Evolutionary conservation across 2,888 invertebrate genomes (phyloP).

Genomic region (Seira musarum): DNA sequence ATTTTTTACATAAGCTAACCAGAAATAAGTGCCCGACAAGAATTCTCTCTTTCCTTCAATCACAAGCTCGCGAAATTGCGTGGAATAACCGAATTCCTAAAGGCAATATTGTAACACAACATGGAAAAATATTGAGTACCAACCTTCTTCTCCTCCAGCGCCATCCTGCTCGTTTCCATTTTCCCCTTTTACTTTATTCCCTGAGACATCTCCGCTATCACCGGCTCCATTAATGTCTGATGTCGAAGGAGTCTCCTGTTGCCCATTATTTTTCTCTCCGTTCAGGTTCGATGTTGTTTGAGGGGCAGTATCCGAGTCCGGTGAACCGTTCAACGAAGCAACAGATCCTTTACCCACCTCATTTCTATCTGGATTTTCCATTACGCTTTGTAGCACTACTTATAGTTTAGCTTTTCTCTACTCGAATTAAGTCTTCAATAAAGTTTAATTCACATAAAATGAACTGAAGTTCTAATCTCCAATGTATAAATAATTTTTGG

Average conservation of each 20-base stretch:
- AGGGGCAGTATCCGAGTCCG: slow-evolving; percentile 7
- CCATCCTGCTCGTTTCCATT: slow-evolving; percentile 15
- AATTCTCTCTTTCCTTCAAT: no score
- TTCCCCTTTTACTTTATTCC: slow-evolving; percentile 20
- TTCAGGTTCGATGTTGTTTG: slow-evolving; percentile 16
- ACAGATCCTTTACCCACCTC: slow-evolving; percentile 43
- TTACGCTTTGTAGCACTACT: neutral
- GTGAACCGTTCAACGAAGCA: slow-evolving; percentile 26
- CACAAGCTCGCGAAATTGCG: no score
- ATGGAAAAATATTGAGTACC: slow-evolving; percentile 2
- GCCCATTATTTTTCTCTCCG: slow-evolving; percentile 17
- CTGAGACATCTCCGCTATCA: neutral
- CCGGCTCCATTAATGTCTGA: neutral
- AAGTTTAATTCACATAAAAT: neutral
- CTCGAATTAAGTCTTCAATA: no score
- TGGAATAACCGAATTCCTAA: no score
- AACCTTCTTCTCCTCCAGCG: slow-evolving; percentile 27
- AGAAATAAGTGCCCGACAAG: no score
- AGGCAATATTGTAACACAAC: neutral
- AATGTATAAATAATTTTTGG: neutral
- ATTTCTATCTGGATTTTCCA: slow-evolving; percentile 29
- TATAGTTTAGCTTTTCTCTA: no score
- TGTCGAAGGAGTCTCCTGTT: neutral
- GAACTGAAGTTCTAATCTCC: neutral
- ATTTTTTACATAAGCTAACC: no score